Evolutionary conservation across 2,797 vertebrate species (phyloP).

Genomic region (Sylvia borin): DNA sequence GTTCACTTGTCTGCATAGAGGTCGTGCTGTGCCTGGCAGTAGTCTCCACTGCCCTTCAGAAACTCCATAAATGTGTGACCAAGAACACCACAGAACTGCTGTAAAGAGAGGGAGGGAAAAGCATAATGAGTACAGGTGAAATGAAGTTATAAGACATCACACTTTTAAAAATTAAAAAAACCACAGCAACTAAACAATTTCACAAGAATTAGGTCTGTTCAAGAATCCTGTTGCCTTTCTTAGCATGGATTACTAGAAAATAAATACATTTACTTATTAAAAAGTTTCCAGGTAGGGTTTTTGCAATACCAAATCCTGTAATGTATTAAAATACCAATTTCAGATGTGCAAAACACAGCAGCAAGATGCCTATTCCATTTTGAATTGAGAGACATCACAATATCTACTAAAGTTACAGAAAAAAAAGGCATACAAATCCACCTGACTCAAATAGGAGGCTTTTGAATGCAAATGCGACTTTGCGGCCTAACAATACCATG

Average conservation of each 20-base stretch:
- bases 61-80: conserved; percentile 99
- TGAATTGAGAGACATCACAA: not conserved
- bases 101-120: conserved; percentile 54
- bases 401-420: not conserved
- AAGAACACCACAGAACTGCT: conserved; percentile 99
- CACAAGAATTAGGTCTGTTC: not conserved
- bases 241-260: not conserved
- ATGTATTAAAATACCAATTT: not conserved
- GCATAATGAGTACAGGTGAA: not conserved
- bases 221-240: not conserved
- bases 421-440: not conserved
- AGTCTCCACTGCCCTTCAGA: conserved; percentile 99
- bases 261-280: not conserved
- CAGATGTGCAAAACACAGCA: not conserved
- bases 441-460: not conserved
- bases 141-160: not conserved
- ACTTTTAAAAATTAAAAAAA: not conserved
- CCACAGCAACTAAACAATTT: not conserved
- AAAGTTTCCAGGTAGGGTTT: not conserved
- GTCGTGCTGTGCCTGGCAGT: conserved; percentile 99
- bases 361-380: not conserved
- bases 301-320: not conserved
- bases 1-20: conserved; percentile 99
- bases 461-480: not conserved
- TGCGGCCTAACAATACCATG: not conserved